Evolutionary conservation across 2,797 vertebrate genomes (phyloP), one percentile per base, ranked within the genome.

Genomic region (Pseudocheirus occidentalis): DNA sequence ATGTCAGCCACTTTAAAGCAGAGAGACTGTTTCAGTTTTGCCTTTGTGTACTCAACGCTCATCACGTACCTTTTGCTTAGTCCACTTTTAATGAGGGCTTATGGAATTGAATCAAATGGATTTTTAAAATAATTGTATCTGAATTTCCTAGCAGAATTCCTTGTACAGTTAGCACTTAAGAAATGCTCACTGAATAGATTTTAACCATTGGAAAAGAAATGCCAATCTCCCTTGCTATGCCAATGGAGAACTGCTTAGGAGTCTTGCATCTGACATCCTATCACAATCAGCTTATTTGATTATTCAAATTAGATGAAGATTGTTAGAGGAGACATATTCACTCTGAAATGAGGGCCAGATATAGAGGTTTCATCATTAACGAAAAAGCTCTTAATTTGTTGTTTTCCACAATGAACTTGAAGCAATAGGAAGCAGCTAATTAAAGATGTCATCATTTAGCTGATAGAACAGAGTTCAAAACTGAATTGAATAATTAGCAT

Each of bases 361-460:
- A 29, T 40, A 95, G 92, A 93, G 58, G 81, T 94, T 92, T 96
- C 95, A 46, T 93, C 95, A 95, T 93, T 73, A 95, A 52, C 50
- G 29, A 90, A n/a, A 73, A 96, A 93, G 58, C 94, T 97, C 53
- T 94, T 95, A 97, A 97, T 97, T 96, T 97, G 97, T 97, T 96
- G 55, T 97, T 97, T 98, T 96, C 97, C 97, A 96, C 97, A 98
- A 97, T 58, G 34, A 96, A 96, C 90, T 55, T 93, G 93, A 94
- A 94, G 92, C 87, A 90, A 93, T 93, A 94, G 62, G 89, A 94
- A 97, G 94, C 91, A 96, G 95, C 96, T 97, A 98, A 98, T 97
- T 97, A 98, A 98, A 95, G 66, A 97, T 98, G 96, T 97, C 90
- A 94, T 97, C 97, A 98, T 96, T 59, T 98, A 96, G 95, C 96